Percentiles rank a stretch among this genome's conserved stretches.
Evolutionary conservation across 2,888 invertebrate genomes (phyloP).

Genomic region (Digitonthophagus gazella): DNA sequence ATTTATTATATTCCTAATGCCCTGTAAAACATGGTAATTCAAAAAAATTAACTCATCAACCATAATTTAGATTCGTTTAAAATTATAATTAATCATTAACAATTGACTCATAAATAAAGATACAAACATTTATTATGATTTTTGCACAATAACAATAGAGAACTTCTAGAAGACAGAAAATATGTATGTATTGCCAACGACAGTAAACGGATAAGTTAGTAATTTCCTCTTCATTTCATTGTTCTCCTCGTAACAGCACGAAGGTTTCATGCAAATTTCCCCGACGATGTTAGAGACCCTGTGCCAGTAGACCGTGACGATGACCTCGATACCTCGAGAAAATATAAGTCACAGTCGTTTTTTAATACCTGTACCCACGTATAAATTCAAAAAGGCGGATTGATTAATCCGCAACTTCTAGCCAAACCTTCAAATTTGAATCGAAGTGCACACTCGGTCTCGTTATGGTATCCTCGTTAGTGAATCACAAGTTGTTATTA

Average conservation of each 20-base stretch:
- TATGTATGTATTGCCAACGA: too few relatives aligned
- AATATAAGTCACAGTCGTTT: neutral
- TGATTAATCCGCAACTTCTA: neutral
- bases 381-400: neutral
- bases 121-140: too few relatives aligned
- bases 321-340: neutral
- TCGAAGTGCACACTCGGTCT: neutral
- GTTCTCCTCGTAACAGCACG: neutral
- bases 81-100: too few relatives aligned
- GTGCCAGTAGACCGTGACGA: neutral
- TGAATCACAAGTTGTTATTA: neutral
- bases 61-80: too few relatives aligned
- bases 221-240: neutral
- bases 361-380: neutral
- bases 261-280: neutral
- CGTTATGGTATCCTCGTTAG: neutral
- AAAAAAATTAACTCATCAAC: too few relatives aligned
- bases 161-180: too few relatives aligned
- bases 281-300: neutral
- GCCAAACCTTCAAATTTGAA: neutral
- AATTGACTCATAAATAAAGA: too few relatives aligned
- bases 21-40: too few relatives aligned
- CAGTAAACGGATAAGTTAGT: neutral
- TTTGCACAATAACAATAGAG: too few relatives aligned
- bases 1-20: too few relatives aligned